These are phyloP conservation scores for Epinephelus coioides DNA, from an alignment of 2,797 vertebrate species.

Conservation along the genomic window DNA sequence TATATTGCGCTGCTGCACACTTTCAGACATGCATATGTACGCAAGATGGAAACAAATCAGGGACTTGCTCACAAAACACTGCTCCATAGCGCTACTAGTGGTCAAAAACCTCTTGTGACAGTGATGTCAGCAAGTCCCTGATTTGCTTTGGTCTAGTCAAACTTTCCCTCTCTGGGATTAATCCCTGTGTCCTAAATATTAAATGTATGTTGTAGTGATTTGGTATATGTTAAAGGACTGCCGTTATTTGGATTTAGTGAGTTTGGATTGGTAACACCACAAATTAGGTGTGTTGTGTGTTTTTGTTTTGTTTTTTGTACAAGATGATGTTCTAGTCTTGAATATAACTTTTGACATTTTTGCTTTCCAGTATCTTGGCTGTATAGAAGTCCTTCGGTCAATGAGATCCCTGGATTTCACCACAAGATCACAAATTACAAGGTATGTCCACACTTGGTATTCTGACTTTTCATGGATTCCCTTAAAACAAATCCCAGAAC, in stretches of 20 bases:
- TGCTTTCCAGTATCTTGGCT: constrained; percentile 94
- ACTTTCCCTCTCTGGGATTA: background rate
- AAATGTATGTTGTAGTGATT: constrained; percentile 8
- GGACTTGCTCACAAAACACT: background rate
- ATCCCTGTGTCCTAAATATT: background rate
- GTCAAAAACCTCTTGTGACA: background rate
- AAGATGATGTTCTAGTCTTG: background rate
- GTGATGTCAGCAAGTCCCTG: too few relatives aligned
- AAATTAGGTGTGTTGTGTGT: background rate
- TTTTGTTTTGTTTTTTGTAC: background rate
- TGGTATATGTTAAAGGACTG: background rate
- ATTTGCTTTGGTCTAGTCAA: background rate
- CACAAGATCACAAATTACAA: constrained; percentile 97
- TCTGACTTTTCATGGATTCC: background rate
- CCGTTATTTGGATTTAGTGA: background rate
- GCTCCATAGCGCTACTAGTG: background rate
- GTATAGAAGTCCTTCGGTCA: constrained; percentile 97
- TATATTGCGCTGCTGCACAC: background rate
- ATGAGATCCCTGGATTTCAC: constrained; percentile 99
- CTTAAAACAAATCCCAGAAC: background rate
- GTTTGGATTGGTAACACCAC: background rate
- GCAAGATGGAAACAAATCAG: background rate
- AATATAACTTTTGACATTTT: constrained; percentile 20
- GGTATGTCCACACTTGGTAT: constrained; percentile 83
- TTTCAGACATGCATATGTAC: background rate